Base-by-base conservation (phyloP, 30 jellyfish, hydroid and myxozoan species). In the Rhopilema esculentum region DNA sequence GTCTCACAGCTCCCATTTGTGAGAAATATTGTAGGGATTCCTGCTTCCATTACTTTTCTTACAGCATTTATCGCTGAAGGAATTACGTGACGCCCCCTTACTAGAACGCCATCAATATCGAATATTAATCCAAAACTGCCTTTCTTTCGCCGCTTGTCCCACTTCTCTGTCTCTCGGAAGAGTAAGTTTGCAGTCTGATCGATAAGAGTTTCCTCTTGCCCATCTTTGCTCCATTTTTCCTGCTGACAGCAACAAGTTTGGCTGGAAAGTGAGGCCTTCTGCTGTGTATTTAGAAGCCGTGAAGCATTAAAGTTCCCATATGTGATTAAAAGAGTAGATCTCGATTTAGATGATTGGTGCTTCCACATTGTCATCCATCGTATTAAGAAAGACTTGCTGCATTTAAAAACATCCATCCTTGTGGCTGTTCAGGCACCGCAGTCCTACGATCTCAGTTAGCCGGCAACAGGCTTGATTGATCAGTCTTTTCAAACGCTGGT, bases 1-100 rank as follows among this genome's bases (percentile, higher is more conserved):
- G 98, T 94, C 72, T 94, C 98, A 75, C 98, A 94, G 26, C 98
- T 96, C 31, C 98, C 86, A 70, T 94, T 94, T 18, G 98, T 89
- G 29, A 94, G 74, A 83, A 89, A 94, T 19, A 94, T 75, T n/a
- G 82, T 63, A 19, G 98, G 98, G 32, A 94, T 69, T 21, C 75
- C 24, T n/a, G 53, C 62, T 26, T 67, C 72, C 72, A 89, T 29
- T 29, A 94, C 88, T 80, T 84, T 89, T 17, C 52, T 72, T n/a
- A 94, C 81, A 16, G 98, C 98, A 33, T 48, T 72, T n/a, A 61
- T 48, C 8, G 98, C 98, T 22, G 90, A 31, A 6, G 98, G 98
- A 27, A 94, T 84, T 17, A 84, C 89, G n/a, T 84, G 92, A 23
- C 97, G 79, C 8, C 98, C 98, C 33, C 98, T 80, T 0, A 94